Evolutionary conservation across 2,113 vertebrate genomes (phyloP).

Genomic region (Pedetes capensis): DNA sequence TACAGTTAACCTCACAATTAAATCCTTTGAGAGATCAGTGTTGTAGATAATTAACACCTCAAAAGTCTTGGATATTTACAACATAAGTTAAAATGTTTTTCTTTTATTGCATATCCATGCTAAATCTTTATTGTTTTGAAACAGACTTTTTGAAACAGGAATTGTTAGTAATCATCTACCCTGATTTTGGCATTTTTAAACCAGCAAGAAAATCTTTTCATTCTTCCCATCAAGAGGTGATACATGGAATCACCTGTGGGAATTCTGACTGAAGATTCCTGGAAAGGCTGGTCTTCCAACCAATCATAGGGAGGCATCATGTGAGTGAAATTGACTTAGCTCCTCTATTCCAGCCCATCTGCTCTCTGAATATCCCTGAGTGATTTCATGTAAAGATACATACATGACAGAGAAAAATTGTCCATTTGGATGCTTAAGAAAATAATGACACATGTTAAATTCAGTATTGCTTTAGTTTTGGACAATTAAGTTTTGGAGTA

Average conservation of each 20-base stretch:
- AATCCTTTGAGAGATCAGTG: constrained; percentile 15
- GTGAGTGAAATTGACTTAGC: background rate
- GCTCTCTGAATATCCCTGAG: background rate
- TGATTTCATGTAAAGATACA: background rate
- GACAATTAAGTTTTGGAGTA: background rate
- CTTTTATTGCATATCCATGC: background rate
- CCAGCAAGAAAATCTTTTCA: background rate
- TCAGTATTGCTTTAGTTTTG: background rate
- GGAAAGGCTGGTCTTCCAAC: background rate
- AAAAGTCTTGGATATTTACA: background rate
- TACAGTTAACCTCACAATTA: constrained; percentile 32
- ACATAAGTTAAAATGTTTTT: constrained; percentile 11
- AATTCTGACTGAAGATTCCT: background rate
- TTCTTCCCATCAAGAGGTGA: background rate
- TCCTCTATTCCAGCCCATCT: background rate
- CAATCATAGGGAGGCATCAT: background rate
- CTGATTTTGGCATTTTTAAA: constrained; percentile 1
- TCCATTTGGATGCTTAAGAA: background rate
- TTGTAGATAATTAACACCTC: constrained; percentile 17
- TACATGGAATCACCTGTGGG: background rate
- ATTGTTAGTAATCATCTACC: background rate
- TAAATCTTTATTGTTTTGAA: background rate
- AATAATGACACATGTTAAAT: background rate
- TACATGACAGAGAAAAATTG: background rate
- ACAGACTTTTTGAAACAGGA: background rate